Evolutionary conservation across 2,113 vertebrate genomes (phyloP), one percentile per base, ranked within the genome.

Genomic region (human): DNA sequence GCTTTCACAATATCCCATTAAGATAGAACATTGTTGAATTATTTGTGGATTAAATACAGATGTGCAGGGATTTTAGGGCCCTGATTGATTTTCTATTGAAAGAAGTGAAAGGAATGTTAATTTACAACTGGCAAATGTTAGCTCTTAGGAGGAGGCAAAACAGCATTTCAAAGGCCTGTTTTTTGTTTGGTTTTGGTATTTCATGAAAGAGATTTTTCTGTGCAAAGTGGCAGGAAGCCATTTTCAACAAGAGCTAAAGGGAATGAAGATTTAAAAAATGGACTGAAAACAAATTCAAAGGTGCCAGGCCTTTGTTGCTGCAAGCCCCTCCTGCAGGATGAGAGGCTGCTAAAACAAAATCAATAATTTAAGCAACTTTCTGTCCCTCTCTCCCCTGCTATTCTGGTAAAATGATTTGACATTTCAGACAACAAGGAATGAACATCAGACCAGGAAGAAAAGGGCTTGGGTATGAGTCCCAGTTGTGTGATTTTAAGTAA

Each of bases 151-250:
- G 30, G 79, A 25, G 66, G 35, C 3, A 30, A 92, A 59, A 40
- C n/a, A 57, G 66, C 88, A 30, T 79, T 72, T 68, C 88, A 30
- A 66, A 87, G 52, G 18, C 59, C 61, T 5, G 22, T 5, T 14
- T 57, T 80, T 68, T 73, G 27, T 75, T 91, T 81, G 64, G 1
- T 78, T 86, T 87, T 35, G n/a, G 18, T 86, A 22, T 48, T 89
- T 93, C 38, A 16, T 38, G 23, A 68, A 72, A 94, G 40, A 80
- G 17, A 73, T 1, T 3, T 88, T 95, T 91, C 57, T 84, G 35
- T 52, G 73, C 64, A 78, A 92, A 83, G 91, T 52, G 84, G 10
- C 45, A 91, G 91, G 59, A 92, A 94, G 73, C 50, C 23, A 2
- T 59, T 72, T 85, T 78, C 73, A 59, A 92, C 66, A 92, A 72